These are phyloP conservation scores for Epinotia demarniana DNA, from an alignment of 2,888 invertebrate species.

Conservation along the genomic window DNA sequence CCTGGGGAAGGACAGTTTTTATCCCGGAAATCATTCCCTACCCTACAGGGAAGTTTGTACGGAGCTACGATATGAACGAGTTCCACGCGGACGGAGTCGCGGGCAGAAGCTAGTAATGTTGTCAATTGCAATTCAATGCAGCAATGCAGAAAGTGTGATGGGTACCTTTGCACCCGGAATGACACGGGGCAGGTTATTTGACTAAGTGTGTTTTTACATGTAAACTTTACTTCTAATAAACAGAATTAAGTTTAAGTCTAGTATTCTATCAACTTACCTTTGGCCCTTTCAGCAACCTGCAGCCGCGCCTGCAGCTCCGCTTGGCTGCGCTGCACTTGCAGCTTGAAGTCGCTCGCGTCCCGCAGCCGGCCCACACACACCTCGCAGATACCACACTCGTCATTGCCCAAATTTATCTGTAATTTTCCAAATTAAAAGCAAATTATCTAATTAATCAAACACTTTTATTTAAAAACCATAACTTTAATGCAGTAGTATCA, in stretches of 20 bases:
- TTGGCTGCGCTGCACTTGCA: slow-evolving; percentile 68
- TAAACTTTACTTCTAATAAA: too few species aligned
- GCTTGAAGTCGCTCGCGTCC: slow-evolving; percentile 70
- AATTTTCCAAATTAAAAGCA: neutral
- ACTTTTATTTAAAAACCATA: neutral
- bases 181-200: too few species aligned
- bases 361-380: slow-evolving; percentile 66
- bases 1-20: too few species aligned
- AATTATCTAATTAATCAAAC: neutral
- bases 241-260: neutral
- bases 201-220: too few species aligned
- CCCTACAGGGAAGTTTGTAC: too few species aligned
- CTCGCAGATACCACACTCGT: slow-evolving; percentile 69
- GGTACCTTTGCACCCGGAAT: too few species aligned
- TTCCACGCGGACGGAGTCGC: too few species aligned
- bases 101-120: too few species aligned
- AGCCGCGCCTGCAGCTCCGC: slow-evolving; percentile 55
- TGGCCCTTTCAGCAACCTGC: neutral
- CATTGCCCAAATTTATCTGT: slow-evolving; percentile 42
- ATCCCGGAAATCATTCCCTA: too few species aligned
- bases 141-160: too few species aligned
- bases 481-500: neutral
- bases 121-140: too few species aligned
- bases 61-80: too few species aligned
- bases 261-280: neutral